Conservation (phyloP, 2,797 vertebrate species). For the Melanotaenia parkinsoni region DNA sequence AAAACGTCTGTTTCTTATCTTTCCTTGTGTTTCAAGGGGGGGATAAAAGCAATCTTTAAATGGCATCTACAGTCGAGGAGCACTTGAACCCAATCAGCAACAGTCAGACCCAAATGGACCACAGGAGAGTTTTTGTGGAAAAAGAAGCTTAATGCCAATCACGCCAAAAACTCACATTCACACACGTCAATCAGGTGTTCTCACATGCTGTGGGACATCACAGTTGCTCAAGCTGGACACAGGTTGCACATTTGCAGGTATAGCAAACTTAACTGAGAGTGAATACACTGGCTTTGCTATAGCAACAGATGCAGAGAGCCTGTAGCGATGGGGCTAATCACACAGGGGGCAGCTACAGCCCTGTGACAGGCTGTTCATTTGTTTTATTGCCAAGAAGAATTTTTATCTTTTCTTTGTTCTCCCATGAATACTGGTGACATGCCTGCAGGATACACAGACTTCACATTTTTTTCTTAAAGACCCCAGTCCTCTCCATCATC, state of each 20-base stretch:
- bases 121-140: constrained; percentile 51
- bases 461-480: constrained; percentile 2
- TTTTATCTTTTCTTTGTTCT: constrained; percentile 32
- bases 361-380: constrained; percentile 43
- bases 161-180: constrained; percentile 51
- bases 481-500: neutral
- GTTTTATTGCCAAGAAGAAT: constrained; percentile 55
- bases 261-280: constrained; percentile 30
- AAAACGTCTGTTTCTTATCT: constrained; percentile 67
- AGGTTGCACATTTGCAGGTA: constrained; percentile 30
- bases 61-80: constrained; percentile 69
- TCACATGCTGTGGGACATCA: constrained; percentile 29
- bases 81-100: constrained; percentile 79
- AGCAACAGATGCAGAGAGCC: constrained; percentile 34
- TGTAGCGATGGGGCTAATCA: constrained; percentile 47
- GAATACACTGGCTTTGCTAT: constrained; percentile 24
- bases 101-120: constrained; percentile 75
- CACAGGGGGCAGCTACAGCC: constrained; percentile 31
- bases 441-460: constrained; percentile 21
- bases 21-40: constrained; percentile 65
- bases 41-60: constrained; percentile 77
- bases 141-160: constrained; percentile 69
- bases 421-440: constrained; percentile 28
- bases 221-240: constrained; percentile 43
- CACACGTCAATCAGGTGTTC: constrained; percentile 53